Evolutionary conservation across 2,113 vertebrate genomes (phyloP).

Genomic region (Aptenodytes patagonicus): DNA sequence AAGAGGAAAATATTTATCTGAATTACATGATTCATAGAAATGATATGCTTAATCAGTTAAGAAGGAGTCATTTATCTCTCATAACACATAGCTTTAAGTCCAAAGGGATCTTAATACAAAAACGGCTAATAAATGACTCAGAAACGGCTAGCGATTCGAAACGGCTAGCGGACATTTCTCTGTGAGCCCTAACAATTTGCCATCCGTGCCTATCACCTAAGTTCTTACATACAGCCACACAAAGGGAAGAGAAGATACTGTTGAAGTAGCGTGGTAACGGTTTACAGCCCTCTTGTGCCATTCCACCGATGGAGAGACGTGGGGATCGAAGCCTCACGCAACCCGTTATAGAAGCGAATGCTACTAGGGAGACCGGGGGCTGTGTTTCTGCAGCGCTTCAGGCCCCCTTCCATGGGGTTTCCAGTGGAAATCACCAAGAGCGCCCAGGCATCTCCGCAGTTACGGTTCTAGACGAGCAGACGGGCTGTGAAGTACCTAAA

Average conservation of each 20-base stretch:
- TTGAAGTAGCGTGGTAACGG: accelerated
- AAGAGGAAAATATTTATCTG: background rate
- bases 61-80: background rate
- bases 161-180: background rate
- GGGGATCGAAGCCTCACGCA: background rate
- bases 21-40: background rate
- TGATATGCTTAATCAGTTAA: background rate
- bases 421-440: constrained; percentile 48
- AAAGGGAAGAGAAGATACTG: background rate
- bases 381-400: background rate
- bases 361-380: background rate
- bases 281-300: background rate
- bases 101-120: background rate
- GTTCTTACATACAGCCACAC: accelerated
- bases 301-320: accelerated
- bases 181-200: background rate
- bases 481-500: background rate
- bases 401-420: background rate
- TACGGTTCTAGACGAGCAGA: accelerated
- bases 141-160: background rate
- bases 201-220: accelerated
- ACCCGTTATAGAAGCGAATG: accelerated
- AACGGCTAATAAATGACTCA: background rate
- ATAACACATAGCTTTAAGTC: background rate
- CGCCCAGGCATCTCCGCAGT: background rate